phyloP scores from a whole-genome alignment of 2,888 invertebrate species.

The Candidula unifasciata region DNA sequence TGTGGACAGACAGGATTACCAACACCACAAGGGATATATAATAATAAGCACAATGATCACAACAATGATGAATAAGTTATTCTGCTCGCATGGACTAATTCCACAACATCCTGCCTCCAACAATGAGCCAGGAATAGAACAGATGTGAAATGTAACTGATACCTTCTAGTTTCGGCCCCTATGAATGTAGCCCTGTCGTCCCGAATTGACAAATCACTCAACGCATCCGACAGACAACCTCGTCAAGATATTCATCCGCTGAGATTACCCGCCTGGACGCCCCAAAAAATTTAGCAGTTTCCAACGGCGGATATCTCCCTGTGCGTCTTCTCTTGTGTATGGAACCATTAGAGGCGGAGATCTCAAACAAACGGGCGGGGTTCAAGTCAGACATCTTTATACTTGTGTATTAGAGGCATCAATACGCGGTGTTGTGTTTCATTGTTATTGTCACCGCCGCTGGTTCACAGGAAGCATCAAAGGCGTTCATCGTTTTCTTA shows the following conservation, averaged over 20 bases:
- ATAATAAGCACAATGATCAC: too few relatives aligned
- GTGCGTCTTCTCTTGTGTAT: background rate
- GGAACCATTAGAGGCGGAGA: conserved; percentile 18
- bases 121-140: conserved; percentile 1
- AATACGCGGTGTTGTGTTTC: conserved; percentile 30
- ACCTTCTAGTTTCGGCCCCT: conserved; percentile 3
- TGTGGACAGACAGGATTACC: too few relatives aligned
- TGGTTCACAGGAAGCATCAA: conserved; percentile 14
- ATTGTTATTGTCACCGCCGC: conserved; percentile 38
- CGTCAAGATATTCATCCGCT: conserved; percentile 50
- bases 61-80: too few relatives aligned
- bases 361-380: conserved; percentile 16
- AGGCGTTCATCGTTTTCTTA: background rate
- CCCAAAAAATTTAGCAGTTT: background rate
- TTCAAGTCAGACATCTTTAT: conserved; percentile 8
- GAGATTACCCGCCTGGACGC: conserved; percentile 27
- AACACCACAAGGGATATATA: too few relatives aligned
- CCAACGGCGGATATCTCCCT: background rate
- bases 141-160: conserved; percentile 46
- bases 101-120: background rate
- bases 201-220: conserved; percentile 51
- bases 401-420: conserved; percentile 14
- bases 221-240: conserved; percentile 47
- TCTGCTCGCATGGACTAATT: background rate
- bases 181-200: conserved; percentile 49